Evolutionary conservation across 2,113 vertebrate genomes (phyloP).

Genomic region (Onychostruthus taczanowskii): DNA sequence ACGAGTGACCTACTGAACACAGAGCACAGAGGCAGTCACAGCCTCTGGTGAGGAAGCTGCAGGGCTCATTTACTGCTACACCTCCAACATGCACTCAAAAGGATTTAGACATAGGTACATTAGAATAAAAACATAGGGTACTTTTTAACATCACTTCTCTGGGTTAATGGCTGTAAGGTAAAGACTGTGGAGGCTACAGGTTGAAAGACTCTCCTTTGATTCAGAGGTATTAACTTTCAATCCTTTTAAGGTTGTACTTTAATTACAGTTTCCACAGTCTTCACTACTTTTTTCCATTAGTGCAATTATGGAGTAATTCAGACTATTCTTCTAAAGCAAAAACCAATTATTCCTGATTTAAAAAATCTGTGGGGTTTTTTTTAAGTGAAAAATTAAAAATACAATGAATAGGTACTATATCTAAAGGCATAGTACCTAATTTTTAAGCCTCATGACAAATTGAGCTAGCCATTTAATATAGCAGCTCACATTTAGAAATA

Average conservation of each 20-base stretch:
- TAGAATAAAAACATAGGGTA: neutral
- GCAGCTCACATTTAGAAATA: neutral
- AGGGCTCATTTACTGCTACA: neutral
- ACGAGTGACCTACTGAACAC: neutral
- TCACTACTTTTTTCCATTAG: neutral
- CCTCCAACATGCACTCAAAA: neutral
- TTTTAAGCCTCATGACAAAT: conserved; percentile 4
- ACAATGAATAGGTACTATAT: neutral
- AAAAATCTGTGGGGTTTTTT: neutral
- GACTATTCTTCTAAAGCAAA: conserved; percentile 36
- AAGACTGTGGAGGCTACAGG: neutral
- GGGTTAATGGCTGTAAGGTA: neutral
- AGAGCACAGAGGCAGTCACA: neutral
- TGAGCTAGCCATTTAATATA: neutral
- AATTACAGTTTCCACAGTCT: conserved; percentile 24
- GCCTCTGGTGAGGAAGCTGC: neutral
- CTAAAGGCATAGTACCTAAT: neutral
- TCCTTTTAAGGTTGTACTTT: conserved; percentile 40
- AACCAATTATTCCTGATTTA: conserved; percentile 29
- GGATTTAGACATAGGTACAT: neutral
- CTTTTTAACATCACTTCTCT: neutral
- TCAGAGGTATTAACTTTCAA: conserved; percentile 36
- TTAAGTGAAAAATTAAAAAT: neutral
- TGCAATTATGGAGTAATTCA: conserved; percentile 41
- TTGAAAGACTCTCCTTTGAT: conserved; percentile 50